Evolutionary conservation across 2,113 vertebrate genomes (phyloP), one percentile per base, ranked within the genome.

Genomic region (Bos indicus): DNA sequence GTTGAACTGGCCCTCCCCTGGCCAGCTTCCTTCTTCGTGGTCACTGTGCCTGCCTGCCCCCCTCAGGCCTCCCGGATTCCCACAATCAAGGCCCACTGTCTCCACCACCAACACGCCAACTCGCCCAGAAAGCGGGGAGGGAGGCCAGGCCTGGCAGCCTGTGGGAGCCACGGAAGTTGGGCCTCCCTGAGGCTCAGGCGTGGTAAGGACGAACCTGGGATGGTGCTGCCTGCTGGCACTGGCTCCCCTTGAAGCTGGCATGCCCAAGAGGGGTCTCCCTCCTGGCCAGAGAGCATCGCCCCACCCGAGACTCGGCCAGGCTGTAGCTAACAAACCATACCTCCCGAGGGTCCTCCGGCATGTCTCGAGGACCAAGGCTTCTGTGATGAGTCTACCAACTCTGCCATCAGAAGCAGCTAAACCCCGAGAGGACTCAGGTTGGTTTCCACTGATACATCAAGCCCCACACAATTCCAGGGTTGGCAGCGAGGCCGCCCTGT

Each of bases 401-500:
- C 71, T 87, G 43, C 71, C 28, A 8, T 6, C 36, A 25, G 25
- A 59, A 77, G 48, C 57, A 64, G n/a, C 36, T 26, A 51, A 46
- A 52, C 48, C 25, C 78, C 23, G 0, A 15, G n/a, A 59, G 2
- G 21, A 33, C 33, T 23, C 2, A 0, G 52, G 3, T 21, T 59
- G 40, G 30, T 74, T 60, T 48, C 7, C 36, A 15, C 52, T 48
- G 28, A 71, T 25, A 48, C 2, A 25, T 46, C n/a, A 28, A 62
- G 82, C 6, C 64, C 19, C 40, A 23, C n/a, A 1, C 7, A 67
- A 71, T 25, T 80, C 64, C 30, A 90, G n/a, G 25, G 82, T 93
- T 74, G 2, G 14, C 9, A 6, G 64, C 0, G 0, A 7, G 1
- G 17, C 2, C 1, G 7, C 77, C 8, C 2, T 2, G 4, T 5